phyloP scores from a whole-genome alignment of 2,888 invertebrate species.

The Rhamphomyia laevipes region DNA sequence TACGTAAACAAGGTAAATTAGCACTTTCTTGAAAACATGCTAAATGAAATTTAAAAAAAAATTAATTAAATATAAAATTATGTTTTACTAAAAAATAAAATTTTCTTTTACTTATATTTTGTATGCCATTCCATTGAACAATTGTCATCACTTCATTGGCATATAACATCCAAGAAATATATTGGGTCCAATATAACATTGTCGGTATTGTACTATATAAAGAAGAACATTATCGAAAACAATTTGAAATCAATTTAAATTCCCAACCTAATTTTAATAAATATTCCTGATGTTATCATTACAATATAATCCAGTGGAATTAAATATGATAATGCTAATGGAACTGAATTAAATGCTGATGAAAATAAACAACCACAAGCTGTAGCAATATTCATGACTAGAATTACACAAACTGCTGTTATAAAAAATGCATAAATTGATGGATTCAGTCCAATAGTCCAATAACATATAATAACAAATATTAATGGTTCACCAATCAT shows the following conservation, averaged over 20 bases:
- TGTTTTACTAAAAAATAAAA: constrained; percentile 1
- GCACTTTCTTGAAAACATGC: constrained; percentile 48
- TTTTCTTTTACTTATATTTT: constrained; percentile 38
- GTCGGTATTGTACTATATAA: constrained; percentile 56
- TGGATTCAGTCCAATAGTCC: constrained; percentile 67
- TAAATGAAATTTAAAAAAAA: constrained; percentile 31
- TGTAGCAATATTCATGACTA: constrained; percentile 78
- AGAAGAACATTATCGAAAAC: neutral
- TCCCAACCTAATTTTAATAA: constrained; percentile 65
- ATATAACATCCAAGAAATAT: constrained; percentile 77
- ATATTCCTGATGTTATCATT: constrained; percentile 79
- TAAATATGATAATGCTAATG: constrained; percentile 68
- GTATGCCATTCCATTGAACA: constrained; percentile 66
- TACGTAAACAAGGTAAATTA: constrained; percentile 58
- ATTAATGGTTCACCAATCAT: constrained; percentile 70
- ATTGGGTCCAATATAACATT: constrained; percentile 63
- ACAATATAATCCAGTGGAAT: constrained; percentile 77
- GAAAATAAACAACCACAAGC: constrained; percentile 85
- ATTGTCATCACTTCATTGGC: constrained; percentile 75
- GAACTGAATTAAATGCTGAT: constrained; percentile 67
- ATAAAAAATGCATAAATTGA: constrained; percentile 56
- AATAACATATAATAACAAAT: constrained; percentile 74
- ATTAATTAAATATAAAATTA: constrained; percentile 6
- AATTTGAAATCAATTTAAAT: neutral
- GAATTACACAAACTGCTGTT: constrained; percentile 54